Base-by-base conservation (phyloP, 2,797 vertebrate genomes). In the Pyrocephalus nanus region DNA sequence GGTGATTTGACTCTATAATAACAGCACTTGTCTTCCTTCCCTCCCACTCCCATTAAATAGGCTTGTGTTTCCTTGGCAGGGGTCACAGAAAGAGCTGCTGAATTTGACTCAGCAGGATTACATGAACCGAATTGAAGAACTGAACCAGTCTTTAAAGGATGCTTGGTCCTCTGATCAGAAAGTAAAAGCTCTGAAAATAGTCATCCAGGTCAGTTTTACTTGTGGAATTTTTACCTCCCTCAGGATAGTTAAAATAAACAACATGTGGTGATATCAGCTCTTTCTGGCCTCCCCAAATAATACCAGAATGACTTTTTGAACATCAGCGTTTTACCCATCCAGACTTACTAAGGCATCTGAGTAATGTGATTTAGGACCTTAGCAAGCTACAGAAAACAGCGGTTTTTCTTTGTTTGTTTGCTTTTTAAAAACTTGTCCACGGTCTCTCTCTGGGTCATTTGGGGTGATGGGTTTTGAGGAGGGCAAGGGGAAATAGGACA, bases 41-140 rank as follows among this genome's bases (percentile, higher is more conserved):
- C 21, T 62, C 15, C 50, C 40, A 40, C 21, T 65, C 30, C 42
- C 32, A 3, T 2, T 78, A 36, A 87, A 17, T 50, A 19, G 19
- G 3, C 48, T 72, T 96, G 72, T 91, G 29, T 82, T 92, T 82
- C 47, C 86, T 76, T 91, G 57, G 54, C 95, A 99, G 99, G 99
- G 99, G 9, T 99, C 99, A 50, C 99, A 99, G 92, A 99, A 98
- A 72, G 99, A 99, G 97, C 98, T 99, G 82, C 81, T 99, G 94
- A 99, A 99, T 97, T 98, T 99, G 90, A 99, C 99, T 91, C 99
- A 99, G 96, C 99, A 99, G 97, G 99, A 99, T 70, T 99, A 99
- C 6, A 98, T 99, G 83, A 99, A 99, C 97, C 98, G 99, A 69
- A 99, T 99, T 21, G 99, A 99, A 94, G 99, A 99, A 92, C 98